Base-by-base conservation (phyloP, 2,888 invertebrate genomes). In the Mesopsocus fuscifrons region DNA sequence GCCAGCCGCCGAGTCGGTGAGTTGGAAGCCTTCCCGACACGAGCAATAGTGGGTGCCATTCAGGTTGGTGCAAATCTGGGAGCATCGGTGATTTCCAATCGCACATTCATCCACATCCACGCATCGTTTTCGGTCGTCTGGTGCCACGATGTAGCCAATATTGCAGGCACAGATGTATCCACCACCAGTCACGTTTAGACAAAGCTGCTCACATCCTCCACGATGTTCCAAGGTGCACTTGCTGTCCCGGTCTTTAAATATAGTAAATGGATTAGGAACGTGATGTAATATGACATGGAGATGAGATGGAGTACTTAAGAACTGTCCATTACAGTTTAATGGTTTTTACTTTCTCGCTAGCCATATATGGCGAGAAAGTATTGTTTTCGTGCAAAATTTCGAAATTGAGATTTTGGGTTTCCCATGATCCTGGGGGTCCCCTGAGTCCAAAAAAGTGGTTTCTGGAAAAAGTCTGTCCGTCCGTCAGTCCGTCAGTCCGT, bases 161-260 rank as follows among this genome's bases (percentile, higher is more conserved):
- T 77, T 80, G 61, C 94, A 95, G 30, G 80, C 75, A 60, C 95
- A 95, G 54, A 91, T 83, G 63, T 85, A 92, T 2, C 91, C 89
- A 31, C 72, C 72, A 38, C 72, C 71, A 1, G 81, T 78, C 21
- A 94, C 65, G 58, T 88, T 84, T 47, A 80, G 80, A 57, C 95
- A 95, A 55, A 78, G 77, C 56, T 94, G 92, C 56, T 89, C 80
- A 61, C 94, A 95, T 0, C 89, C 91, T 11, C 94, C 92, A 59
- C 50, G 67, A 64, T 35, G 59, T 3, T 52, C 53, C 3, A 59
- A 57, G 26, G 57, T 52, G 48, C 68, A 68, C 6, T 57, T 55
- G 34, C 61, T 60, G 35, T 58, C 55, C 41, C 60, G 61, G 54
- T 66, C 64, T 65, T 47, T 23, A 53, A 13, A 17, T 23, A 23